Conservation (phyloP, 2,113 vertebrate genomes). For the Mionectes macconnelli region DNA sequence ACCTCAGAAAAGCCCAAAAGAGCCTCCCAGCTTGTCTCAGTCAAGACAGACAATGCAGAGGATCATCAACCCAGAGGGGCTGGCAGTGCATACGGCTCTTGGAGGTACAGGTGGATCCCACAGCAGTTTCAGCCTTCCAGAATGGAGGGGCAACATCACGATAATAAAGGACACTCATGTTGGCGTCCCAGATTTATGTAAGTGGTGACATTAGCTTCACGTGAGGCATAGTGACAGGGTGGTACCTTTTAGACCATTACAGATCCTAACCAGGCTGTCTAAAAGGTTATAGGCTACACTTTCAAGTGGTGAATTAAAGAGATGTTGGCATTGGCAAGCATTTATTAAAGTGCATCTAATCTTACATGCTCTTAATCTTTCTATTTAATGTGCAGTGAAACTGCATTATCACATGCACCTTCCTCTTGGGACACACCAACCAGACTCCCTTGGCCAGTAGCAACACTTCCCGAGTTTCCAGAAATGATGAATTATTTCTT, state of each 20-base stretch:
- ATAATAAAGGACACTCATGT: not conserved
- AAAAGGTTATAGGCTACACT: not conserved
- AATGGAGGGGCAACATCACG: not conserved
- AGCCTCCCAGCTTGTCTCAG: not conserved
- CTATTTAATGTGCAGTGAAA: not conserved
- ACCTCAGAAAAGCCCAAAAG: not conserved
- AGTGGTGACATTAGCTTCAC: not conserved
- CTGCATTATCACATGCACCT: not conserved
- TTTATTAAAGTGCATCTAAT: conserved; percentile 37
- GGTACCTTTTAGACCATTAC: not conserved
- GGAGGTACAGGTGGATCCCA: not conserved
- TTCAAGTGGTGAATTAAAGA: conserved; percentile 8
- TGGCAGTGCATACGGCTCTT: not conserved
- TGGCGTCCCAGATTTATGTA: not conserved
- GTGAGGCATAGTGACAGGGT: not conserved
- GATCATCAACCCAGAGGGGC: fast-evolving
- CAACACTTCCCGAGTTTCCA: conserved; percentile 41
- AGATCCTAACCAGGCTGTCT: not conserved
- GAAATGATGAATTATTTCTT: conserved; percentile 55
- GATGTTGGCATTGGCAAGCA: not conserved
- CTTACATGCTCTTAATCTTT: not conserved
- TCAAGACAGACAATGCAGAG: not conserved
- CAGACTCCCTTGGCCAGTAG: not conserved
- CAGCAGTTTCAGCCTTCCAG: not conserved
- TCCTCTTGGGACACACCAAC: not conserved